Percentiles rank a stretch among this genome's conserved stretches.
phyloP scores from a whole-genome alignment of 1,140 invertebrate species.

The Frieseomelitta varia region DNA sequence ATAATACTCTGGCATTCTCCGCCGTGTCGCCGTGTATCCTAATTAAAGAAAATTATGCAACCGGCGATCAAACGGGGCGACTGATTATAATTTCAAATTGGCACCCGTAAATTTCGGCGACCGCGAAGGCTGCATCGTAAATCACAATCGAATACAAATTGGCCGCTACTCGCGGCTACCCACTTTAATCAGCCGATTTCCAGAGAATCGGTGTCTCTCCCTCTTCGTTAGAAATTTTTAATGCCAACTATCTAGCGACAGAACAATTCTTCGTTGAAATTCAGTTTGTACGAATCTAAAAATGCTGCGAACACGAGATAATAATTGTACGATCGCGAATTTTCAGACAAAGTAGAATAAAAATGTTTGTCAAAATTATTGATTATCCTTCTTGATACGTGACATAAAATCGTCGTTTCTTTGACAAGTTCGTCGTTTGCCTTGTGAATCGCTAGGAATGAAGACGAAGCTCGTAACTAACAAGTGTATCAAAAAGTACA shows the following conservation, averaged over 20 bases:
- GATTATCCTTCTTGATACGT: too few relatives aligned
- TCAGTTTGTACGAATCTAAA: too few relatives aligned
- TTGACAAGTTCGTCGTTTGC: too few relatives aligned
- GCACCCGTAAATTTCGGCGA: slow-evolving; percentile 15
- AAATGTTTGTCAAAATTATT: too few relatives aligned
- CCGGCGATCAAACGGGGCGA: slow-evolving; percentile 3
- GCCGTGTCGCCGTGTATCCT: background rate
- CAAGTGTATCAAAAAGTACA: background rate
- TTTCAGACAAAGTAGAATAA: too few relatives aligned
- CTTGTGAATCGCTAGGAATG: too few relatives aligned
- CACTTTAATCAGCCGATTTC: background rate
- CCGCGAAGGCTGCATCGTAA: background rate
- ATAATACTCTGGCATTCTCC: background rate
- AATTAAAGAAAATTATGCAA: slow-evolving; percentile 34
- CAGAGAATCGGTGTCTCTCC: background rate
- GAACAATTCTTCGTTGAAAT: too few relatives aligned
- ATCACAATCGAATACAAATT: slow-evolving; percentile 36
- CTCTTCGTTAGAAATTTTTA: too few relatives aligned
- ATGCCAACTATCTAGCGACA: too few relatives aligned
- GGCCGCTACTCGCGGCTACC: background rate
- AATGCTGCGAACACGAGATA: too few relatives aligned
- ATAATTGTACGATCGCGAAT: too few relatives aligned
- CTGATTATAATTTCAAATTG: slow-evolving; percentile 31
- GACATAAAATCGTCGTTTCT: too few relatives aligned
- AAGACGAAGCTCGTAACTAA: background rate